phyloP scores from a whole-genome alignment of 2,113 vertebrate species.

The Microtus ochrogaster region DNA sequence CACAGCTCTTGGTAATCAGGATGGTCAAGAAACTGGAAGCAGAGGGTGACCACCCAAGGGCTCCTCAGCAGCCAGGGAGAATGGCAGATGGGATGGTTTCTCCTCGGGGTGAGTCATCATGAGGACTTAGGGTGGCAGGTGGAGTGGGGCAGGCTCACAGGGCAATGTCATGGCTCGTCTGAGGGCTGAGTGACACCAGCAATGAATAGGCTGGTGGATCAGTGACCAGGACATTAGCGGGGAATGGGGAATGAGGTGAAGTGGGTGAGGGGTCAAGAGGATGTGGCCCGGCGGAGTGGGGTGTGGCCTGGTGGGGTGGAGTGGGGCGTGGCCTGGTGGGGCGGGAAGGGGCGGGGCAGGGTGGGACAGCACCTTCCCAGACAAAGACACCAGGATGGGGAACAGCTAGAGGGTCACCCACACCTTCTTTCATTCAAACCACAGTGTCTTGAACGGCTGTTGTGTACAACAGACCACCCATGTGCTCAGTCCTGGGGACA shows the following conservation, averaged over 20 bases:
- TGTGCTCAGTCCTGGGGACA: neutral
- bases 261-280: no score
- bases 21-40: no score
- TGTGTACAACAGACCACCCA: fast-evolving
- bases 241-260: fast-evolving
- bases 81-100: no score
- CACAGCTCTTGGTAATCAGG: neutral
- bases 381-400: fast-evolving
- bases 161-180: neutral
- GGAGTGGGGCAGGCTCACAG: neutral
- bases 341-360: neutral
- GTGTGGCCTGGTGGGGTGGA: no score
- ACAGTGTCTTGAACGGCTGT: neutral
- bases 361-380: neutral
- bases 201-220: neutral
- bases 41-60: neutral
- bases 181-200: neutral
- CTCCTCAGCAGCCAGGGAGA: neutral
- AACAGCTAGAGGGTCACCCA: fast-evolving
- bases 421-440: no score
- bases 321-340: no score
- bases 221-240: neutral
- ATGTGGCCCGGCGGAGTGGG: no score
- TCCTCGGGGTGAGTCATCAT: neutral
- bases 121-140: neutral